Percentiles rank a stretch among this genome's conserved stretches.
Evolutionary conservation across 2,113 vertebrate genomes (phyloP).

Genomic region (Gorsachius goisagi): DNA sequence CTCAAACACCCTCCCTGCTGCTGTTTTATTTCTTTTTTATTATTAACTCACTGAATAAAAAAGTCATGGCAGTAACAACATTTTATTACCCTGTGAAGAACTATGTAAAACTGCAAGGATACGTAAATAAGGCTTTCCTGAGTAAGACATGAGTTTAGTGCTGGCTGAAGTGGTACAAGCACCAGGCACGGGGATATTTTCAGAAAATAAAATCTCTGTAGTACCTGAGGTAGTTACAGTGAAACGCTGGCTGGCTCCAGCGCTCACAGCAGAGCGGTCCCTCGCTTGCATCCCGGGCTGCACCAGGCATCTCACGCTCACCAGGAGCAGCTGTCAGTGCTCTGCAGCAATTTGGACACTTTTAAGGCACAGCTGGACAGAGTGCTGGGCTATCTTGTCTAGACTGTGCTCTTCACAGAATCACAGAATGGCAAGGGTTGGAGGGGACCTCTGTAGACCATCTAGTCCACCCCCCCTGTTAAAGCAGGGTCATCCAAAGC

Average conservation of each 20-base stretch:
- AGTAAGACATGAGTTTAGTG: neutral
- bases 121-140: neutral
- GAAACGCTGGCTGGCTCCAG: neutral
- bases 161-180: neutral
- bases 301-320: fast-evolving
- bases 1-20: neutral
- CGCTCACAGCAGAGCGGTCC: too few relatives aligned
- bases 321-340: neutral
- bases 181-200: neutral
- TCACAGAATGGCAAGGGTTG: too few relatives aligned
- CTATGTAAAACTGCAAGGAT: neutral
- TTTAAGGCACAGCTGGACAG: too few relatives aligned
- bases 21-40: neutral
- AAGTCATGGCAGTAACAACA: neutral
- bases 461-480: too few relatives aligned
- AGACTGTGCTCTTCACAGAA: too few relatives aligned
- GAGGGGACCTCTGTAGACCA: too few relatives aligned
- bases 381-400: too few relatives aligned
- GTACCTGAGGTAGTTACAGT: neutral
- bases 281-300: fast-evolving
- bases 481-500: too few relatives aligned
- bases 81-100: neutral
- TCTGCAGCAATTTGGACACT: neutral
- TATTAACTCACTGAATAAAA: neutral
- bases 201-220: neutral